Evolutionary conservation across 2,888 invertebrate species (phyloP), one percentile per base, ranked within the genome.

Genomic region (Sesia apiformis): DNA sequence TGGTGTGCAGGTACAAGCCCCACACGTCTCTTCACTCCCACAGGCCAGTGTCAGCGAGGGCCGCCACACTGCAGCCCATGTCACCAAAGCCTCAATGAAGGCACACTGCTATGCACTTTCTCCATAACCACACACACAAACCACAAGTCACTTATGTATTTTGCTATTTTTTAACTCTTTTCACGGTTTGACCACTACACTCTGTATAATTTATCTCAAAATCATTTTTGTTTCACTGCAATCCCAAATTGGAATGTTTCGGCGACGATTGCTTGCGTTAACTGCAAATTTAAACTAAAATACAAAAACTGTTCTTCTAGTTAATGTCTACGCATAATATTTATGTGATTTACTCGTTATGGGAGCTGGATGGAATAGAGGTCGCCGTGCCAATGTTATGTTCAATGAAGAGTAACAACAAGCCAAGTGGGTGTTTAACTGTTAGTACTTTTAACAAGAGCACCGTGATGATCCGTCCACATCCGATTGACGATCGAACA

Each of bases 351-450:
- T 73, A 72, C 66, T 69, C 63, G 64, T 67, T 79, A 73, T 23
- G 69, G 66, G 65, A 74, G 61, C 69, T 64, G 76, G 69, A 78
- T 58, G 75, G 72, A 79, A 80, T 84, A 84, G 81, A 84, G 84
- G 81, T 84, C 84, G 84, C 74, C 74, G 76, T 79, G 74, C 79
- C 81, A 84, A 85, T 88, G 85, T 88, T 88, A 84, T 88, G 88
- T 74, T 87, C 86, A 86, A 78, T 86, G 78, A 84, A 84, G 82
- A 86, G 87, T 84, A 85, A 87, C 86, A 86, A 84, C 81, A 83
- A 81, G 74, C 77, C 65, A 77, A 78, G 81, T 78, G 79, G 80
- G 81, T 82, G 83, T 79, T 70, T 69, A 67, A 72, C 64, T 68
- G 66, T 60, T 69, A 64, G 68, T 69, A 72, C 75, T 74, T 77